Conservation (phyloP, 2,113 vertebrate genomes). For the Xiphophorus couchianus region DNA sequence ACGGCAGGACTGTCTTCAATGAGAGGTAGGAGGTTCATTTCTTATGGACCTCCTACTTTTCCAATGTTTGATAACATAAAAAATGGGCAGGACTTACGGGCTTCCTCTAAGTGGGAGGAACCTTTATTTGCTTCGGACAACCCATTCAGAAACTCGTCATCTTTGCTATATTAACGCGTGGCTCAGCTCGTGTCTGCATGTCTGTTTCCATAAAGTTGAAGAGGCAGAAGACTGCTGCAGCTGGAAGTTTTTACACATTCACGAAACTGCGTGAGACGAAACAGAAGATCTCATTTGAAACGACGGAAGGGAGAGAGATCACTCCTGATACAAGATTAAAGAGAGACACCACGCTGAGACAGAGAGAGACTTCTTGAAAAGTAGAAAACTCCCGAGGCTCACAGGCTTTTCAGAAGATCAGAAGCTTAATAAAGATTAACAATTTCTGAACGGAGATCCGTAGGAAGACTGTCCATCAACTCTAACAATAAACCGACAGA, state of each 20-base stretch:
- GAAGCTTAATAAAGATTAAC: background rate
- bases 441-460: constrained; percentile 26
- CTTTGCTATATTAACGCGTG: background rate
- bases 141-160: background rate
- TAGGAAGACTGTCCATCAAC: constrained; percentile 16
- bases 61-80: no score
- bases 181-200: background rate
- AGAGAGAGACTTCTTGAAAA: background rate
- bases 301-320: background rate
- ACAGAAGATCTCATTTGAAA: background rate
- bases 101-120: background rate
- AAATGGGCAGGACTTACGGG: no score
- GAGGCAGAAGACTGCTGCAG: background rate
- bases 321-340: background rate
- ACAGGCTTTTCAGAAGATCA: background rate
- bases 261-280: background rate
- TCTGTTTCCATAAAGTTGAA: background rate
- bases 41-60: no score
- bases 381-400: background rate
- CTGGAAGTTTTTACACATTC: background rate
- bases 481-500: constrained; percentile 8
- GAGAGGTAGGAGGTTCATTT: no score
- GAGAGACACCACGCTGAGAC: background rate
- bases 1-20: no score
- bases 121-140: background rate